phyloP scores from a whole-genome alignment of 2,113 vertebrate genomes.

The Sterrhoptilus dennistouni region DNA sequence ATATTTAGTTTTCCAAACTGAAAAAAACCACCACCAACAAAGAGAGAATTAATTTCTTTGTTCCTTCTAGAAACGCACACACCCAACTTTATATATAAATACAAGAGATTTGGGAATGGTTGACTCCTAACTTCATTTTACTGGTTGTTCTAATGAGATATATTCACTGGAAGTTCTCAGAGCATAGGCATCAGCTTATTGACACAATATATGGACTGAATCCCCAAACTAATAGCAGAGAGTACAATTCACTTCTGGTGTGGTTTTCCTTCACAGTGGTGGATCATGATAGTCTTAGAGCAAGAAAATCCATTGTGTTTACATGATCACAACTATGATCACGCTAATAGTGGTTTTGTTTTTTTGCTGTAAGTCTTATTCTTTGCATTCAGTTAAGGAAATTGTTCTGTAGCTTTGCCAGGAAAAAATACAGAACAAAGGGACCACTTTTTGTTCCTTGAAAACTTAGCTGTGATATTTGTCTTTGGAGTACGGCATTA shows the following conservation, averaged over 20 bases:
- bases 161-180: background rate
- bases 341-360: background rate
- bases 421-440: background rate
- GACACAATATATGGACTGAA: background rate
- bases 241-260: background rate
- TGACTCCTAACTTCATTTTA: background rate
- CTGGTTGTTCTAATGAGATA: background rate
- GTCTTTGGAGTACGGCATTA: background rate
- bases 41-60: background rate
- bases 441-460: background rate
- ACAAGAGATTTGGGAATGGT: background rate
- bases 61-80: background rate
- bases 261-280: background rate
- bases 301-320: background rate
- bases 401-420: background rate
- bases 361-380: background rate
- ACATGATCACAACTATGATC: background rate
- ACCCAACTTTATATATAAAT: background rate
- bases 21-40: background rate
- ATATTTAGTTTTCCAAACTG: slow-evolving; percentile 5
- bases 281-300: background rate
- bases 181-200: slow-evolving; percentile 17
- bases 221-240: background rate
- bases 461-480: background rate
- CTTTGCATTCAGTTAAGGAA: background rate